Conservation (phyloP, 1,140 invertebrate genomes). For the Metopolophium dirhodum region DNA sequence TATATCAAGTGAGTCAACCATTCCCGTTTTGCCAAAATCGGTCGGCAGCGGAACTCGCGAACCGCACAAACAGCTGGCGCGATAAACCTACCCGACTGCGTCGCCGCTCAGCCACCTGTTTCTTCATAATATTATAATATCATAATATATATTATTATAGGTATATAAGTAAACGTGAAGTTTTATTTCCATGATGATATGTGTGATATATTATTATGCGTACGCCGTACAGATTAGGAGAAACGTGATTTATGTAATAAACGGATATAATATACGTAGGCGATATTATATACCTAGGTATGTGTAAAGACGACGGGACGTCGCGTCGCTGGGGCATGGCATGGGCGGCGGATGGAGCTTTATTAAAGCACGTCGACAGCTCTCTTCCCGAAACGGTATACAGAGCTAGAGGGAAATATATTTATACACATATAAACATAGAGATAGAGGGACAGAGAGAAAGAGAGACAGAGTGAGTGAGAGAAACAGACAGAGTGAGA, state of each 20-base stretch:
- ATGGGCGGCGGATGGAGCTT: background rate
- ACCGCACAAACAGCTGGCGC: background rate
- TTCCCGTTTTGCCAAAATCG: background rate
- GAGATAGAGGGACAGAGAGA: no score
- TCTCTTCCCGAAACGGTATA: background rate
- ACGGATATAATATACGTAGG: background rate
- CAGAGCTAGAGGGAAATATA: background rate
- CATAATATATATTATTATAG: background rate
- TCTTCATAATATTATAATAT: background rate
- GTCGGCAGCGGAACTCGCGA: background rate
- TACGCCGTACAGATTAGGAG: conserved; percentile 28
- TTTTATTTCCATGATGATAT: background rate
- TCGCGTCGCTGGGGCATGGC: background rate
- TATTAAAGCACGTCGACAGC: conserved; percentile 47
- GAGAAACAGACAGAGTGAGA: background rate
- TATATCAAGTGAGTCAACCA: background rate
- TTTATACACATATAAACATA: background rate
- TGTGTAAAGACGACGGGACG: background rate
- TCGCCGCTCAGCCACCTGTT: background rate
- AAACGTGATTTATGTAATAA: conserved; percentile 50
- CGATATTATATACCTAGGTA: background rate
- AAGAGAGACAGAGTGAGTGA: background rate
- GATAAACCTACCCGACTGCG: background rate
- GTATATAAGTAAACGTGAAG: background rate
- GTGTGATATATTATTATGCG: conserved; percentile 15